Percentiles rank a stretch among this genome's conserved stretches.
phyloP scores from a whole-genome alignment of 1,140 invertebrate species.

The Drosophila bifasciata region DNA sequence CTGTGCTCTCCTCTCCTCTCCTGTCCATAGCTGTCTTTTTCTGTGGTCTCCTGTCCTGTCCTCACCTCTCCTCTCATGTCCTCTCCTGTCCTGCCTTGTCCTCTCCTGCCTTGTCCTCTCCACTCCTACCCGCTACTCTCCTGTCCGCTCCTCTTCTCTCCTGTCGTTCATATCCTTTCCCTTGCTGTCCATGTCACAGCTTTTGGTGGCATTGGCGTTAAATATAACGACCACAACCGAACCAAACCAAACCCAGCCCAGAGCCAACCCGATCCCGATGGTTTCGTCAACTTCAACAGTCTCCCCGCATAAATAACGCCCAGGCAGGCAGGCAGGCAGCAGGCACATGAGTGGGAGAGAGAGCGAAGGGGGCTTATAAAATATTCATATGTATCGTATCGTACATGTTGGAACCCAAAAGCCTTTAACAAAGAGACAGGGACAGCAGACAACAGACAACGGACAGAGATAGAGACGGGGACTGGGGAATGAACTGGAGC shows the following conservation, averaged over 20 bases:
- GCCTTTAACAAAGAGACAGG: slow-evolving; percentile 50
- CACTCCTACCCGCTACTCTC: no score
- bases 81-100: no score
- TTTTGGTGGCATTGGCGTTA: slow-evolving; percentile 46
- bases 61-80: no score
- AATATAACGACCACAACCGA: slow-evolving; percentile 57
- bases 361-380: slow-evolving; percentile 77
- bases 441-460: neutral
- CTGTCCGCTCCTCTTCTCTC: no score
- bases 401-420: slow-evolving; percentile 61
- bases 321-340: slow-evolving; percentile 10
- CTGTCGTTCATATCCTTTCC: no score
- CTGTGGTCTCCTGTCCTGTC: no score
- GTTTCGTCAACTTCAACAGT: slow-evolving; percentile 55
- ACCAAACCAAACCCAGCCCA: no score
- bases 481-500: no score
- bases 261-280: slow-evolving; percentile 21
- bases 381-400: slow-evolving; percentile 66
- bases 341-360: slow-evolving; percentile 28
- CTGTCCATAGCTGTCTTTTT: no score
- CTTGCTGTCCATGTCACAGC: no score
- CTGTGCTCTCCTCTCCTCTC: no score
- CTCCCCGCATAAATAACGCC: slow-evolving; percentile 50
- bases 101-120: no score
- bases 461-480: neutral